Evolutionary conservation across 2,797 vertebrate species (phyloP).

Genomic region (Lerista edwardsae): DNA sequence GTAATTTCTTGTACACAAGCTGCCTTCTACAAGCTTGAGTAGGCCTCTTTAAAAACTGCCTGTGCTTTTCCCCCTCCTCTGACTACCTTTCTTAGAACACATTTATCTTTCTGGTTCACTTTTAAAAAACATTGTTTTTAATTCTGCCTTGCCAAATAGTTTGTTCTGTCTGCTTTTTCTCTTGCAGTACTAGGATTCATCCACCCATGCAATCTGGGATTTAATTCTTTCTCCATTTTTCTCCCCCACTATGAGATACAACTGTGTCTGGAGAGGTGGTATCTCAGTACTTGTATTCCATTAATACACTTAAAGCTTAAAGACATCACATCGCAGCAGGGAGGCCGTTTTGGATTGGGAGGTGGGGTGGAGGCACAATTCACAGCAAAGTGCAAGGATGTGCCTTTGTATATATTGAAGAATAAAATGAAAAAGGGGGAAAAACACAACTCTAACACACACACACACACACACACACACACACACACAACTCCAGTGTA

Average conservation of each 20-base stretch:
- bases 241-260: not conserved
- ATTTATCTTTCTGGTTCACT: slow-evolving; percentile 27
- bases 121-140: not conserved
- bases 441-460: too few relatives aligned
- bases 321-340: not conserved
- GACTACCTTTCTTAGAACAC: slow-evolving; percentile 16
- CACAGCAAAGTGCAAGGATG: too few relatives aligned
- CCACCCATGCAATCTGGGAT: not conserved
- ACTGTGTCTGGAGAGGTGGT: not conserved
- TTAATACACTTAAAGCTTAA: not conserved
- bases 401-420: too few relatives aligned
- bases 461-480: too few relatives aligned
- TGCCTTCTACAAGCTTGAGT: slow-evolving; percentile 4
- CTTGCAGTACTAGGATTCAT: not conserved
- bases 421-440: too few relatives aligned
- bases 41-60: not conserved
- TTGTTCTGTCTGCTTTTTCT: not conserved
- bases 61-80: not conserved
- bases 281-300: not conserved
- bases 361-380: too few relatives aligned
- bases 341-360: not conserved
- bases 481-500: too few relatives aligned
- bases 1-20: not conserved
- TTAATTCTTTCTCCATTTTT: not conserved
- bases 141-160: not conserved